A percentile compares a stretch with the other conserved stretches of the same genome.
Evolutionary conservation across 1,140 invertebrate species (phyloP).

Genomic region (Drosophila kohkoa): DNA sequence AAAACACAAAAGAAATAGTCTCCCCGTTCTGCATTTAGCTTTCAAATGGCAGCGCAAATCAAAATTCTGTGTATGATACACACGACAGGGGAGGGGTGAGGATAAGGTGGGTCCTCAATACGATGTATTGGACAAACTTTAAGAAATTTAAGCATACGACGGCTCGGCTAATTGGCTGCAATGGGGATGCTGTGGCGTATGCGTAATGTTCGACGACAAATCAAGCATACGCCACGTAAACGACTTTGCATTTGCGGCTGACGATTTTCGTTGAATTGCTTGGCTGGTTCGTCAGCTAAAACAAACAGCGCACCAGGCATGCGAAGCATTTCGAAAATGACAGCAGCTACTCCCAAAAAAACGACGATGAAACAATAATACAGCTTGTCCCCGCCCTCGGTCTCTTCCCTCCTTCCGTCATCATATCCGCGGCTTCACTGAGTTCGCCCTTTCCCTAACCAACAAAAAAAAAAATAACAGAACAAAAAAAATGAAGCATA

Average conservation of each 20-base stretch:
- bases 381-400: background rate
- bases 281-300: constrained; percentile 38
- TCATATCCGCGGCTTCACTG: background rate
- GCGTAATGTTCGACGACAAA: constrained; percentile 76
- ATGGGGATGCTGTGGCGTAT: constrained; percentile 59
- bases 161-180: constrained; percentile 67
- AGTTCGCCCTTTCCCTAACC: background rate
- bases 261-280: constrained; percentile 56
- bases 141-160: constrained; percentile 46
- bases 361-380: constrained; percentile 24
- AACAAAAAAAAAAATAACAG: constrained; percentile 21
- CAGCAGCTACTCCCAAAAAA: constrained; percentile 8
- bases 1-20: constrained; percentile 36
- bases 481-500: constrained; percentile 62
- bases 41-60: constrained; percentile 60
- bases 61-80: constrained; percentile 80
- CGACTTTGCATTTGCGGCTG: constrained; percentile 38
- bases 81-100: background rate
- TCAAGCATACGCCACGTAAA: constrained; percentile 76
- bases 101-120: background rate
- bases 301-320: constrained; percentile 42
- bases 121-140: constrained; percentile 46
- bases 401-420: background rate
- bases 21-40: constrained; percentile 10
- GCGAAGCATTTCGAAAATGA: constrained; percentile 49